Evolutionary conservation across 1,140 invertebrate genomes (phyloP), one percentile per base, ranked within the genome.

Genomic region (Galleria mellonella): DNA sequence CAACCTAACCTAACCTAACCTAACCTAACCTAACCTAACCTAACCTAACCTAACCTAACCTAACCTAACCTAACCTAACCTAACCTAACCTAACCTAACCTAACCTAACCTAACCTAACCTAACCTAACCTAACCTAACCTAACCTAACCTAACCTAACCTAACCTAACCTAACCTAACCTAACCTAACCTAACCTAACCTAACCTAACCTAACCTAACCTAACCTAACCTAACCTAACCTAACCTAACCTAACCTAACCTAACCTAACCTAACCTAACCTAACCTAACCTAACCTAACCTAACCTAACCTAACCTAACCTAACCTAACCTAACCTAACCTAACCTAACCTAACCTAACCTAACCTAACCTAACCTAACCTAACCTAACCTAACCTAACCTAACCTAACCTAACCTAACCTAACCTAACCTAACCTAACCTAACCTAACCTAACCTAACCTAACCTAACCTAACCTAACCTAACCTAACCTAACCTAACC

Each of bases 11-110:
- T 32, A 32, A 32, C 30, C 30, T 32, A 32, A 32, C 30, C 30
- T 32, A 32, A 32, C 30, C 30, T 32, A 32, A 32, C 30, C 30
- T 32, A 32, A 32, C 30, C 30, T 32, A 32, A 32, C 30, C 30
- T 32, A 32, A 32, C 30, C 30, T 32, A 32, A 32, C 30, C 30
- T 32, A 32, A 32, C 30, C 30, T 32, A 32, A 32, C 30, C 30
- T 32, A 32, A 32, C 30, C 30, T n/a, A n/a, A 4, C 30, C 9
- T 32, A 32, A 32, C 30, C 30, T 32, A 32, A 32, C 30, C 30
- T n/a, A n/a, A 4, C 30, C 9, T 32, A 32, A 32, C 30, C 30
- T 32, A 32, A 32, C 30, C 30, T 32, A 32, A 32, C 30, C 30
- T 32, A 32, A 32, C 30, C 30, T 32, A 32, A 32, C 30, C 30